Evolutionary conservation across 35 echinoderm and acorn worm species (phyloP), one percentile per base, ranked within the genome.

Genomic region (Ophiothrix spiculata): DNA sequence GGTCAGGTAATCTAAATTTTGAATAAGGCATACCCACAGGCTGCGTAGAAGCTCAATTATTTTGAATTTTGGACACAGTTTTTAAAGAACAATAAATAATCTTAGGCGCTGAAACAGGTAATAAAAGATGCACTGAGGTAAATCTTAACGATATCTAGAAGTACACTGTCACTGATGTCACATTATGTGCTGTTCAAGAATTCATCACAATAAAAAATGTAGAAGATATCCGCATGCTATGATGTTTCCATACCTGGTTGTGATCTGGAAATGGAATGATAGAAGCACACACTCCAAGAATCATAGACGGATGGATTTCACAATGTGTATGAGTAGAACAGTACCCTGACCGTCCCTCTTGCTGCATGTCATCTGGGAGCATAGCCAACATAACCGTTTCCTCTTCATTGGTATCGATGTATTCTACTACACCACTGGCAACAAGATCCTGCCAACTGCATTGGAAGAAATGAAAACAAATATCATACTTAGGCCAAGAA

Each of bases 231-330:
- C n/a, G n/a, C n/a, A n/a, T n/a, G n/a, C n/a, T n/a, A n/a, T n/a
- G n/a, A n/a, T n/a, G n/a, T n/a, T n/a, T n/a, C 56, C 84, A 69
- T 54, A 99, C 96, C 96, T 99, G 96, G 56, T 99, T 94, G 79
- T 99, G 96, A 94, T 99, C 96, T 54, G 96, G 96, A 75, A 99
- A 99, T 83, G 96, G 96, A 87, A 99, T 99, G 63, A 99, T 99
- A 31, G 96, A 99, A 28, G 96, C 96, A 90, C 96, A 99, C 46
- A 99, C 96, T 16, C 96, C 96, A 4, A 99, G 89, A 33, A 99
- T 99, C 96, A 99, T 99, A 32, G 96, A 99, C 35, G 96, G 96
- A 49, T 99, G 96, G 33, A 99, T 99, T 79, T 99, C 96, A 74
- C 96, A 99, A 54, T 99, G 96, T 32, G 96, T 99, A 80, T 99